Percentiles rank a stretch among this genome's conserved stretches.
Evolutionary conservation across 2,797 vertebrate species (phyloP).

Genomic region (Alauda arvensis): DNA sequence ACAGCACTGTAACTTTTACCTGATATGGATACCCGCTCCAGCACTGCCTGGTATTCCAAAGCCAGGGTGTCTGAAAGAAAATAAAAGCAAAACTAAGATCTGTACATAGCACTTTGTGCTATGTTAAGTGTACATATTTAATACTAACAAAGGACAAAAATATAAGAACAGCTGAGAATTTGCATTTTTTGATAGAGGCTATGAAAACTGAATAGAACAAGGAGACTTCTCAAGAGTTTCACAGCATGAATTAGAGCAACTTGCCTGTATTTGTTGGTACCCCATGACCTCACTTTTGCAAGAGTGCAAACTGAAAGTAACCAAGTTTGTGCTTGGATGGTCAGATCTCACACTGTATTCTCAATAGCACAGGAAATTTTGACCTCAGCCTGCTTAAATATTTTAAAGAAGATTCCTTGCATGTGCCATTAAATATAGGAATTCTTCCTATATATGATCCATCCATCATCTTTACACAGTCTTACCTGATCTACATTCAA

Average conservation of each 20-base stretch:
- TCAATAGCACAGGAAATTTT: background rate
- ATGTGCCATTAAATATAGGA: background rate
- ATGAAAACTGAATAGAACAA: background rate
- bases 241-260: background rate
- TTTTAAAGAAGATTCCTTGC: background rate
- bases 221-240: background rate
- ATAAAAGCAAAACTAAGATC: background rate
- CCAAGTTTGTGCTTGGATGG: background rate
- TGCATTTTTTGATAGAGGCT: background rate
- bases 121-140: background rate
- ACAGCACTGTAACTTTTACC: conserved; percentile 75
- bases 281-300: background rate
- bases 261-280: background rate
- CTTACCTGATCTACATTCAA: background rate
- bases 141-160: background rate
- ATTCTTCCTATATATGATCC: background rate
- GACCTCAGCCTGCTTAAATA: background rate
- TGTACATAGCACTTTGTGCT: background rate
- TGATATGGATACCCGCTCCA: conserved; percentile 98
- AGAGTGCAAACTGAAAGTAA: background rate
- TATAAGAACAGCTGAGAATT: background rate
- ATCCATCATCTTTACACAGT: background rate
- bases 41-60: conserved; percentile 96
- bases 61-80: conserved; percentile 84
- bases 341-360: background rate